Evolutionary conservation across 2,113 vertebrate genomes (phyloP), one percentile per base, ranked within the genome.

Genomic region (Condylura cristata): DNA sequence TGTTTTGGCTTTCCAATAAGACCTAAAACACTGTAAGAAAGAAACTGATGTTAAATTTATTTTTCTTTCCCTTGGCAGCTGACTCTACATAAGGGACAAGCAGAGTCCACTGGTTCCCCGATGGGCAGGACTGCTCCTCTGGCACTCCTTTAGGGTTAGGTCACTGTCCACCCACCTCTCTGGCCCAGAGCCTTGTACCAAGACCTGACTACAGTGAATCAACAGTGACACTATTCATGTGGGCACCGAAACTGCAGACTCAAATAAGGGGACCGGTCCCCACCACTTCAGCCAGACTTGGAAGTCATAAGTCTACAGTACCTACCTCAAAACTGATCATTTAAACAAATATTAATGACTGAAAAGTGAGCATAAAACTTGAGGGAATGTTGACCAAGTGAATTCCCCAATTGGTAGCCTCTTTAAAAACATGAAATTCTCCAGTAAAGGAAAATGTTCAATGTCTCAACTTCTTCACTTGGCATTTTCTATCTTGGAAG

Each of bases 401-500:
- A 22, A 88, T 34, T 39, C 7, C 28, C 61, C 80, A 78, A 82
- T 20, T 76, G 78, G 22, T 17, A 71, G 8, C 32, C 65, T 91
- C 34, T 89, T 32, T 10, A 90, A 84, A 76, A 63, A 63, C 0
- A 53, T 39, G 8, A 28, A 63, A 75, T 86, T 94, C 92, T 74
- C 65, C 41, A 58, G 16, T 32, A 60, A 95, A 86, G 9, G 16
- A 34, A 3, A 76, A 90, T 78, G 44, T 3, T 10, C 26, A 76
- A 16, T 5, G 2, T 80, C 41, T 61, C 51, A 13, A 8, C 75
- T 44, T 92, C 71, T 53, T 72, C 66, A 22, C 7, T 56, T 51
- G 80, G 6, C 34, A 84, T 93, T 92, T 90, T 93, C 14, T 93
- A 75, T 58, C 75, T 89, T 76, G 72, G 16, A 90, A 83, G 46